Conservation (phyloP, 1,140 invertebrate species). For the Phocides pigmalion region DNA sequence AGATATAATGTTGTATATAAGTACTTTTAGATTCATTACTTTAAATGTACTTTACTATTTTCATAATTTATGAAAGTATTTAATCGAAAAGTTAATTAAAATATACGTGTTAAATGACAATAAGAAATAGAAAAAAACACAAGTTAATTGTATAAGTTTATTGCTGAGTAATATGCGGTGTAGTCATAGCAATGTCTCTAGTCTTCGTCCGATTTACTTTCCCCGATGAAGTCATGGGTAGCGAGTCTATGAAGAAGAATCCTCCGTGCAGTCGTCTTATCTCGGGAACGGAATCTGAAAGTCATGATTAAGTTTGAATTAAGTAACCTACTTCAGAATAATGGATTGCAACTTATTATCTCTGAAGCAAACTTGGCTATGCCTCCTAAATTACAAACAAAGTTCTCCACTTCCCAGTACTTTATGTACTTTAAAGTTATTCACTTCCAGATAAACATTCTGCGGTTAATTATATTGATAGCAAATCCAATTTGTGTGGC, state of each 20-base stretch:
- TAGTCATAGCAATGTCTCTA: slow-evolving; percentile 1
- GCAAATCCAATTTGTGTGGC: neutral
- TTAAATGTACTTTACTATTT: no score
- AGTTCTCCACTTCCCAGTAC: neutral
- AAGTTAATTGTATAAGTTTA: neutral
- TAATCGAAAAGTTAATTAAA: no score
- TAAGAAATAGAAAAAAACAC: neutral
- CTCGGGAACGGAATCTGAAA: slow-evolving; percentile 12
- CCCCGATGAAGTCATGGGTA: slow-evolving; percentile 1
- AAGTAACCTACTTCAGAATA: slow-evolving; percentile 24
- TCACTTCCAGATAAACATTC: slow-evolving; percentile 4
- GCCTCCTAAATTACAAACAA: slow-evolving; percentile 19
- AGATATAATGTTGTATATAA: no score
- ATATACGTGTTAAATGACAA: neutral
- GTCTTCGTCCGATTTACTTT: slow-evolving; percentile 9
- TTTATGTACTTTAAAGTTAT: neutral
- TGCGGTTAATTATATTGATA: slow-evolving; percentile 1
- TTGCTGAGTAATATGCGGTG: slow-evolving; percentile 4
- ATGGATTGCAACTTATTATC: slow-evolving; percentile 21
- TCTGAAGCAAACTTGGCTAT: slow-evolving; percentile 20
- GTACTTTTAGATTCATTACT: no score
- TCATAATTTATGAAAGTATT: no score
- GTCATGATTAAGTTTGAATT: slow-evolving; percentile 26
- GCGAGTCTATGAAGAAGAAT: slow-evolving; percentile 1
- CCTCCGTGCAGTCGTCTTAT: slow-evolving; percentile 16